Base-by-base conservation (phyloP, 1,140 invertebrate genomes). In the Rhopalosiphum padi region DNA sequence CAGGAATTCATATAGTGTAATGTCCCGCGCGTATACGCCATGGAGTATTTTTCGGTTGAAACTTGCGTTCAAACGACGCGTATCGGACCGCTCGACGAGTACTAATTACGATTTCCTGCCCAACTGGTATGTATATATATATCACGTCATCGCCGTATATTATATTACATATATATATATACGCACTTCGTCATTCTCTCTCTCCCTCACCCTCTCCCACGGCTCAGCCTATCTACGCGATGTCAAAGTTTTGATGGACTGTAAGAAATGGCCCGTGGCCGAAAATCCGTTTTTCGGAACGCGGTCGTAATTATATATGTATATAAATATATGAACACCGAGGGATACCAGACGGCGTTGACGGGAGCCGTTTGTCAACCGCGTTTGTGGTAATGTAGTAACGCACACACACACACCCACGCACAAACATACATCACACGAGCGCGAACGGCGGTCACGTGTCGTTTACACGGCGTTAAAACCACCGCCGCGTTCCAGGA, bases 401-500 rank as follows among this genome's bases (percentile, higher is more conserved):
- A 77, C 25, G n/a, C 60, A 77, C 30, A 77, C 23, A 25, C 55
- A 30, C 60, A 68, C 53, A 41, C 22, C 11, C 35, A 77, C 35
- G 77, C 46, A 46, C 48, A 51, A 15, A 51, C n/a, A 48, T 35
- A 48, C n/a, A 48, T 77, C 60, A 68, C 22, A 43, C 90, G 35
- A 55, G 23, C 89, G 55, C 55, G 89, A 55, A 41, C 89, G 89
- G 37, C 90, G 90, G 90, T 82, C 77, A 91, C 90, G 90, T 83
- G 90, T 91, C 90, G 90, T 91, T 91, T 91, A 91, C 60, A 48
- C 60, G 68, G 90, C 77, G 89, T 90, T 68, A 43, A 90, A 68
- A 90, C 43, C 25, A 18, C 41, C 41, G 60, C 43, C n/a, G 90
- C 43, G 46, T 48, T 87, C 37, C n/a, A 37, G 30, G 60, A 46